phyloP scores from a whole-genome alignment of 2,113 vertebrate genomes.

The Zonotrichia leucophrys region DNA sequence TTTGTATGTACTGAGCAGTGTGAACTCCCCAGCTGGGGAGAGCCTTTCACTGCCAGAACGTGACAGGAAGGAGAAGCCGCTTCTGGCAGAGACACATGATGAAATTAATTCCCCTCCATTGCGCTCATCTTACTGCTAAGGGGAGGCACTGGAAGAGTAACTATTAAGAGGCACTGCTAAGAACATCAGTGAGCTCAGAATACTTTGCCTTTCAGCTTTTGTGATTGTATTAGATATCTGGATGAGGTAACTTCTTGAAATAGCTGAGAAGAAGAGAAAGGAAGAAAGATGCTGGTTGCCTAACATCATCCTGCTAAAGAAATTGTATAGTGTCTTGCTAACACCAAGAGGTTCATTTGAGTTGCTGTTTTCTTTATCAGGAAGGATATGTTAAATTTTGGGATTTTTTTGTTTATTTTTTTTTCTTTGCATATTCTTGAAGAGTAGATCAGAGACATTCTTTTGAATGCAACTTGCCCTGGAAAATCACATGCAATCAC shows the following conservation, averaged over 20 bases:
- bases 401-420: background rate
- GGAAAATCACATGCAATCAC: background rate
- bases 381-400: background rate
- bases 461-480: background rate
- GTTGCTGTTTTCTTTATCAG: background rate
- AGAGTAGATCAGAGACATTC: background rate
- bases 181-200: slow-evolving; percentile 1
- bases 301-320: background rate
- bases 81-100: background rate
- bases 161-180: background rate
- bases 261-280: background rate
- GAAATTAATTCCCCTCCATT: slow-evolving; percentile 16
- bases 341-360: background rate
- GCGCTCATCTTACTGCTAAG: background rate
- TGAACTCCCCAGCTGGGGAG: background rate
- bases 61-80: slow-evolving; percentile 8
- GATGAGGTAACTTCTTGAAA: slow-evolving; percentile 17
- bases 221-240: slow-evolving; percentile 7
- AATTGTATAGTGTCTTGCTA: background rate
- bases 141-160: background rate
- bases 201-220: background rate
- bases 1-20: background rate
- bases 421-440: background rate
- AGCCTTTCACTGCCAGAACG: background rate
- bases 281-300: background rate